Evolutionary conservation across 2,797 vertebrate genomes (phyloP).

Genomic region (Tympanoctomys barrerae): DNA sequence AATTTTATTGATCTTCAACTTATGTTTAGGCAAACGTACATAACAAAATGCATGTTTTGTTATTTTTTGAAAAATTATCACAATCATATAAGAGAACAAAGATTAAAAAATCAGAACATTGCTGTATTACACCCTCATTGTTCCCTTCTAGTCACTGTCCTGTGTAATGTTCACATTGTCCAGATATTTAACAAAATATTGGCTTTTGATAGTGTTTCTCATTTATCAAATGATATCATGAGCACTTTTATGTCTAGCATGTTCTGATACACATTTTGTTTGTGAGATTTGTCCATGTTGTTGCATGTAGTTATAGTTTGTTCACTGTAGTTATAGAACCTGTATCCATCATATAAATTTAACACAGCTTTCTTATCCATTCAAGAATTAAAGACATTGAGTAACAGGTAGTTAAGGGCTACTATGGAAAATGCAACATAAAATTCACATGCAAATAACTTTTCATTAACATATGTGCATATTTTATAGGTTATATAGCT

Average conservation of each 20-base stretch:
- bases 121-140: not conserved
- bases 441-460: not conserved
- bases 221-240: not conserved
- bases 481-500: not conserved
- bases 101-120: not conserved
- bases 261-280: not conserved
- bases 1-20: not conserved
- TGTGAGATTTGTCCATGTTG: not conserved
- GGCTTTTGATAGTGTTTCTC: not conserved
- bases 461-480: not conserved
- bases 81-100: not conserved
- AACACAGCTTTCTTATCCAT: not conserved
- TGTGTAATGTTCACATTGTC: not conserved
- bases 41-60: not conserved
- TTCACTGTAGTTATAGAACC: not conserved
- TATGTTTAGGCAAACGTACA: not conserved
- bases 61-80: not conserved
- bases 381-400: not conserved
- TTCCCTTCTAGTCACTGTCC: not conserved
- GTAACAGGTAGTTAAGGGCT: not conserved
- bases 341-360: not conserved
- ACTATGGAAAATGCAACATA: not conserved
- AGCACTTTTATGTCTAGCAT: not conserved
- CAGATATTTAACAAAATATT: not conserved
- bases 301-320: not conserved